Percentiles rank a stretch among this genome's conserved stretches.
Evolutionary conservation across 2,797 vertebrate species (phyloP).

Genomic region (Oreochromis grahami): DNA sequence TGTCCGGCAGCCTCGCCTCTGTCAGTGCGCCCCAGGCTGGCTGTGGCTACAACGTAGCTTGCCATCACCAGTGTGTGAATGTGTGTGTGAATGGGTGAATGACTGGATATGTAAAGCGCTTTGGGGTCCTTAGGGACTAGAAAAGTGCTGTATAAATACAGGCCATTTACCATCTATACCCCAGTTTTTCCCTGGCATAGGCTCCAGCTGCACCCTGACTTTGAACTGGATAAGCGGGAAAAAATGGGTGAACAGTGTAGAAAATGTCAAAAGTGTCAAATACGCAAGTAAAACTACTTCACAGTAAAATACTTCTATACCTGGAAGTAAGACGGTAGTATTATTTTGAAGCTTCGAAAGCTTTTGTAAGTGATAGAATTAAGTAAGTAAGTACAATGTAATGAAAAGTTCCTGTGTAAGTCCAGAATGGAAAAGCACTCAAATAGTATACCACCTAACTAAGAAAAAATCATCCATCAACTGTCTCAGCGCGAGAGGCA

Average conservation of each 20-base stretch:
- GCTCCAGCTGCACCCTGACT: fast-evolving
- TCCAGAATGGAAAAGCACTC: not conserved
- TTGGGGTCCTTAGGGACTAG: too few species aligned
- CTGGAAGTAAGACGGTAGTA: not conserved
- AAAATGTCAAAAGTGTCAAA: not conserved
- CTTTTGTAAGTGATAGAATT: not conserved
- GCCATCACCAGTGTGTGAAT: too few species aligned
- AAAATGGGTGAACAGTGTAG: not conserved
- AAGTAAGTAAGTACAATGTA: not conserved
- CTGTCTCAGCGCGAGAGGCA: fast-evolving
- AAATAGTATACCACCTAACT: not conserved
- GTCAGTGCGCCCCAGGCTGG: too few species aligned
- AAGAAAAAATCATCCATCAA: not conserved
- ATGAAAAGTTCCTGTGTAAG: not conserved
- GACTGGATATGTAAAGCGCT: too few species aligned
- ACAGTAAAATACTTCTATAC: not conserved
- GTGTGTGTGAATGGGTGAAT: too few species aligned
- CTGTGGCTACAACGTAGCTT: too few species aligned
- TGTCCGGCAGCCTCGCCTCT: too few species aligned
- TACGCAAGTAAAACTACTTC: not conserved
- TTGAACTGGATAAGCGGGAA: not conserved
- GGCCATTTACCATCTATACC: too few species aligned
- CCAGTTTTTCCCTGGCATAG: not conserved
- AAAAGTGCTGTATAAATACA: too few species aligned
- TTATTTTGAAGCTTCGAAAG: not conserved